Percentiles rank a stretch among this genome's conserved stretches.
Conservation (phyloP, 1,140 invertebrate genomes). For the Platyura marginata region DNA sequence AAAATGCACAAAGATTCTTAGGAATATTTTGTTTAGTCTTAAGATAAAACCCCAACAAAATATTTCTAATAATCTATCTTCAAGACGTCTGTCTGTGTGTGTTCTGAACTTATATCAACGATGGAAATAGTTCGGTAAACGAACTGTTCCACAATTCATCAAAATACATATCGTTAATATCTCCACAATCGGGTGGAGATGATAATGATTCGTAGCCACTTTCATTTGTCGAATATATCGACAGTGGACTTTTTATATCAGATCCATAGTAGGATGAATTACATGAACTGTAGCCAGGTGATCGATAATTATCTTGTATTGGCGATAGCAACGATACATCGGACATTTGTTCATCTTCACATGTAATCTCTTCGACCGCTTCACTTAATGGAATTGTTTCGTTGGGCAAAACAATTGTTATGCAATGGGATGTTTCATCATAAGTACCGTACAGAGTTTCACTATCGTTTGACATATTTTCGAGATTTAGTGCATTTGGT, state of each 20-base stretch:
- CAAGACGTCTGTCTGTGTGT: too few species aligned
- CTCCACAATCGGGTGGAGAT: background rate
- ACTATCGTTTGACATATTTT: slow-evolving; percentile 26
- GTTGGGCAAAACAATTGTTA: slow-evolving; percentile 46
- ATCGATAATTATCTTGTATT: slow-evolving; percentile 21
- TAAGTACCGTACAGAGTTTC: slow-evolving; percentile 47
- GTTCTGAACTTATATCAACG: slow-evolving; percentile 1
- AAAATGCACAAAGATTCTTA: too few species aligned
- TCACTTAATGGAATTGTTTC: slow-evolving; percentile 35
- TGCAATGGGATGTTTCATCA: slow-evolving; percentile 47
- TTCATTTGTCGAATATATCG: slow-evolving; percentile 8
- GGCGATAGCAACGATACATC: slow-evolving; percentile 20
- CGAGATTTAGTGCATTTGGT: slow-evolving; percentile 16
- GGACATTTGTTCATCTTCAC: slow-evolving; percentile 8
- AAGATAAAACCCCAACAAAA: too few species aligned
- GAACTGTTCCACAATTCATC: slow-evolving; percentile 1
- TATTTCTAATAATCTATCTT: too few species aligned
- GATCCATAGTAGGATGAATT: slow-evolving; percentile 23
- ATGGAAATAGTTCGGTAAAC: slow-evolving; percentile 2
- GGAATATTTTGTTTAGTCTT: too few species aligned
- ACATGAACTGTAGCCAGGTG: slow-evolving; percentile 24
- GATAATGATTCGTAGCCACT: slow-evolving; percentile 2
- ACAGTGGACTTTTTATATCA: slow-evolving; percentile 9
- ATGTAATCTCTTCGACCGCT: slow-evolving; percentile 23
- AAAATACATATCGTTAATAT: background rate